Conservation (phyloP, 2,888 invertebrate species). For the Gasteruption jaculator region DNA sequence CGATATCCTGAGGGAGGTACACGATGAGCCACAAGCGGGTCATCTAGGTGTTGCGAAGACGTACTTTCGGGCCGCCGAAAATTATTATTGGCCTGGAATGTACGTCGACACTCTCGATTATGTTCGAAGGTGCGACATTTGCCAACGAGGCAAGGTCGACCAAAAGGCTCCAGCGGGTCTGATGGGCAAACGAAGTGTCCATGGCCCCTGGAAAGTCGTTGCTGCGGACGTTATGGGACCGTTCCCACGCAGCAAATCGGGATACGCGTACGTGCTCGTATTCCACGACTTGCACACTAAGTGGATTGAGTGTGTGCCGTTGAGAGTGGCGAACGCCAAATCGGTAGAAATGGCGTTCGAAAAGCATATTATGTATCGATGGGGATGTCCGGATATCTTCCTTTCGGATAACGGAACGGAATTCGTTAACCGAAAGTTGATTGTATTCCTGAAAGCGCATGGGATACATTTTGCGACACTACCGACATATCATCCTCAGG, state of each 20-base stretch:
- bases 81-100: constrained; percentile 12
- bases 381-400: constrained; percentile 20
- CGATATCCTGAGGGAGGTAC: neutral
- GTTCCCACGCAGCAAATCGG: constrained; percentile 10
- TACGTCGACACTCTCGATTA: constrained; percentile 1
- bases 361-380: constrained; percentile 16
- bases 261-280: constrained; percentile 10
- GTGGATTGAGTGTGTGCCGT: constrained; percentile 15
- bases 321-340: constrained; percentile 9
- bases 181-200: constrained; percentile 9
- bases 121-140: constrained; percentile 7
- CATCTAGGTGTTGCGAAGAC: constrained; percentile 12
- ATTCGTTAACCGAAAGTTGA: constrained; percentile 15
- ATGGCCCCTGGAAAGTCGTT: constrained; percentile 11
- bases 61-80: constrained; percentile 5
- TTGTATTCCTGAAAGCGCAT: too few species aligned
- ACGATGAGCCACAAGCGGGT: constrained; percentile 1
- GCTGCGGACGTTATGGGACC: constrained; percentile 15
- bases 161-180: constrained; percentile 10
- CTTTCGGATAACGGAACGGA: constrained; percentile 25
- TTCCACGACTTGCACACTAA: constrained; percentile 21
- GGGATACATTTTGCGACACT: too few species aligned
- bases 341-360: constrained; percentile 17
- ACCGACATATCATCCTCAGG: too few species aligned
- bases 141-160: constrained; percentile 12